Evolutionary conservation across 2,113 vertebrate species (phyloP).

Genomic region (Pongo abelii): DNA sequence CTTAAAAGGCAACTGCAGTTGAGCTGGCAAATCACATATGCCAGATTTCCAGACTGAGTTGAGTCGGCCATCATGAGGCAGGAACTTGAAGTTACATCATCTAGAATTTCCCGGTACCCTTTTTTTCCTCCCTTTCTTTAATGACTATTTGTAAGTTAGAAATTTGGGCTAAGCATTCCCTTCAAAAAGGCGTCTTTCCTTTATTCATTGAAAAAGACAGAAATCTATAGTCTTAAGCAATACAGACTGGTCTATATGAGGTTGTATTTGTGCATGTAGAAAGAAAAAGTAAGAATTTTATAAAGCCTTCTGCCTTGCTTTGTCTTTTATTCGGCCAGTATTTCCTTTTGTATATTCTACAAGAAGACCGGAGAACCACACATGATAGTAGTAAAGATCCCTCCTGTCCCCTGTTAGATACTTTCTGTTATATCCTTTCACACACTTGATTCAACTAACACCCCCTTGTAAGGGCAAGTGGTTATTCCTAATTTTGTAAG

Average conservation of each 20-base stretch:
- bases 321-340: background rate
- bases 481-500: background rate
- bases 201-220: slow-evolving; percentile 3
- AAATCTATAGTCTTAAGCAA: background rate
- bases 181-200: background rate
- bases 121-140: background rate
- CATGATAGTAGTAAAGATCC: background rate
- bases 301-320: background rate
- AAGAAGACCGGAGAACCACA: background rate
- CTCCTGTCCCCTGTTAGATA: background rate
- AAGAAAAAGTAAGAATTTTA: background rate
- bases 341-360: background rate
- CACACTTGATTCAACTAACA: background rate
- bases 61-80: background rate
- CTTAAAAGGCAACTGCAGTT: background rate
- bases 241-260: background rate
- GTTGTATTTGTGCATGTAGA: background rate
- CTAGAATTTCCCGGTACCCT: background rate
- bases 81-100: background rate
- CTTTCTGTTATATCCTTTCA: background rate
- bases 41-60: background rate
- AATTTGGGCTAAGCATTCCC: background rate
- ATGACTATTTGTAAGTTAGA: background rate
- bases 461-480: background rate
- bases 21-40: background rate